phyloP scores from a whole-genome alignment of 2,888 invertebrate species.

The Noctua pronuba region DNA sequence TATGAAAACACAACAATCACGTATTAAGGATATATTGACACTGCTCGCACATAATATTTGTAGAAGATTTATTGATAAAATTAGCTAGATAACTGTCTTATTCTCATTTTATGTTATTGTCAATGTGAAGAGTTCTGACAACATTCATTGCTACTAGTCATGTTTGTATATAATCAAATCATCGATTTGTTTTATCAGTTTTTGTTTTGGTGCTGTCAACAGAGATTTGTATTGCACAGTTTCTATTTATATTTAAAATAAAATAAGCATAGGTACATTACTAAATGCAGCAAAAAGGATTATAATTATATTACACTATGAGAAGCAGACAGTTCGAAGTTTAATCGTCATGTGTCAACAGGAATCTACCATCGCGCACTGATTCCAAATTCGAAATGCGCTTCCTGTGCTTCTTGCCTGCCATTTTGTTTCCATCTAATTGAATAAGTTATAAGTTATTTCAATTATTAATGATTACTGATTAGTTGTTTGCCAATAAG shows the following conservation, averaged over 20 bases:
- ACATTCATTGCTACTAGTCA: neutral
- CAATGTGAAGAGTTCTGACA: neutral
- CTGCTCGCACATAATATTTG: conserved; percentile 53
- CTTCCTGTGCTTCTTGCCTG: neutral
- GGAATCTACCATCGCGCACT: neutral
- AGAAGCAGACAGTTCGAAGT: neutral
- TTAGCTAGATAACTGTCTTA: conserved; percentile 43
- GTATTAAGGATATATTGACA: conserved; percentile 57
- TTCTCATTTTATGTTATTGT: conserved; percentile 28
- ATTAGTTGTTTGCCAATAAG: conserved; percentile 30
- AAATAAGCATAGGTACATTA: neutral
- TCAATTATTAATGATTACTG: neutral
- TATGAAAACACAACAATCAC: conserved; percentile 49
- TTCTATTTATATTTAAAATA: neutral
- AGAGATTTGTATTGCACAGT: conserved; percentile 36
- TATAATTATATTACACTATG: neutral
- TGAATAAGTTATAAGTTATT: neutral
- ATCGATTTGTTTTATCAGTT: neutral
- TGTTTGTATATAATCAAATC: neutral
- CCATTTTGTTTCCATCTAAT: conserved; percentile 16
- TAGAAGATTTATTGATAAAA: conserved; percentile 60
- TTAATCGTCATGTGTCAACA: neutral
- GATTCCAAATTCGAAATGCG: conserved; percentile 24
- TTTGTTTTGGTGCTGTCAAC: neutral
- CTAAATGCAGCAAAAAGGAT: neutral